These are phyloP conservation scores for Melinaea menophilus DNA, from an alignment of 2,888 invertebrate genomes.

Conservation along the genomic window DNA sequence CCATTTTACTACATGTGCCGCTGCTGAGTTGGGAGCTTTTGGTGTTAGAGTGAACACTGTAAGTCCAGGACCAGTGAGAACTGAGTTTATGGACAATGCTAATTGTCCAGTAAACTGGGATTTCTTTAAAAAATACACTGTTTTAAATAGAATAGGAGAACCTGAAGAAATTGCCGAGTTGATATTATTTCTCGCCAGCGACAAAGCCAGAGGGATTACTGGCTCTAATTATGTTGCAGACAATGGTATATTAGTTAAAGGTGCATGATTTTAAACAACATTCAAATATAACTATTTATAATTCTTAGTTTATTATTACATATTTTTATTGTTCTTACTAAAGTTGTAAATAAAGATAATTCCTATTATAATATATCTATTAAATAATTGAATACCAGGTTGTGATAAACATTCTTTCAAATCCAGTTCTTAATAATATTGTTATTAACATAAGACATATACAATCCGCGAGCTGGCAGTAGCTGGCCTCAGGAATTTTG, in stretches of 20 bases:
- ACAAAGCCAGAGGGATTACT: slow-evolving; percentile 43
- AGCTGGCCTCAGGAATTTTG: no score
- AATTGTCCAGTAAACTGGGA: slow-evolving; percentile 28
- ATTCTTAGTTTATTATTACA: no score
- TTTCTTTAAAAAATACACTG: slow-evolving; percentile 24
- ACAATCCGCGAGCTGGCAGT: no score
- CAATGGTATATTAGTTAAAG: slow-evolving; percentile 22
- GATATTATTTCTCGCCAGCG: slow-evolving; percentile 40
- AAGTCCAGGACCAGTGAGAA: slow-evolving; percentile 78
- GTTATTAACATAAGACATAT: no score
- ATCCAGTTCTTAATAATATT: no score
- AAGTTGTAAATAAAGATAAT: no score
- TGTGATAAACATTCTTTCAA: no score
- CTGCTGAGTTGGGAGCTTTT: slow-evolving; percentile 36
- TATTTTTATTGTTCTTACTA: no score
- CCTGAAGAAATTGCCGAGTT: slow-evolving; percentile 39
- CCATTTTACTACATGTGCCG: slow-evolving; percentile 39
- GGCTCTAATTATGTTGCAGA: slow-evolving; percentile 36
- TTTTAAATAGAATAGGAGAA: slow-evolving; percentile 31
- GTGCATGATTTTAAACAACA: no score
- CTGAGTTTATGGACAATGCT: slow-evolving; percentile 37
- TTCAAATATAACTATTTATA: no score
- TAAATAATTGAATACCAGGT: no score
- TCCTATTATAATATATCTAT: no score
- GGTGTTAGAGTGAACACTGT: slow-evolving; percentile 65